phyloP scores from a whole-genome alignment of 2,113 vertebrate genomes.

The Excalfactoria chinensis region DNA sequence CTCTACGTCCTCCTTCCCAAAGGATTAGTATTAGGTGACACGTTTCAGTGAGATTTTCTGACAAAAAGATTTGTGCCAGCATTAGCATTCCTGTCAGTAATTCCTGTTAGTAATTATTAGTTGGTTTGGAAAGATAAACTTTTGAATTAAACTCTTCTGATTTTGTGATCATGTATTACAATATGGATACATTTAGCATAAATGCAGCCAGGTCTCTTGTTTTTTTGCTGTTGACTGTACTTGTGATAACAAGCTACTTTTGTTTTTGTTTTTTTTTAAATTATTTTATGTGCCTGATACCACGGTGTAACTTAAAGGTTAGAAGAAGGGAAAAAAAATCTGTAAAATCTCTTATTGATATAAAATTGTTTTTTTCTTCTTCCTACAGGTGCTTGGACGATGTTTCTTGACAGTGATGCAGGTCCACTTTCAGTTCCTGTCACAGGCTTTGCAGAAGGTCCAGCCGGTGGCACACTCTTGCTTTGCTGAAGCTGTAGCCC shows the following conservation, averaged over 20 bases:
- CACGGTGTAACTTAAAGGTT: no score
- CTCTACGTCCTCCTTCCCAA: fast-evolving
- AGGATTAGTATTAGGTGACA: background rate
- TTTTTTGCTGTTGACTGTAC: background rate
- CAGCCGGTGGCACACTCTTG: constrained; percentile 96
- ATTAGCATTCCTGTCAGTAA: background rate
- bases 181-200: background rate
- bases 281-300: background rate
- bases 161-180: background rate
- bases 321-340: background rate
- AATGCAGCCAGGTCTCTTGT: background rate
- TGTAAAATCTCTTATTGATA: fast-evolving
- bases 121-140: background rate
- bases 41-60: fast-evolving
- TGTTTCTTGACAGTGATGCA: constrained; percentile 98
- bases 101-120: background rate
- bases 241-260: background rate
- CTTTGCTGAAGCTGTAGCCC: constrained; percentile 91
- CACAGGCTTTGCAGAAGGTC: constrained; percentile 95
- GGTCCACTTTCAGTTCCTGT: constrained; percentile 98
- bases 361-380: background rate
- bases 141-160: background rate
- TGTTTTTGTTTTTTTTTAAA: background rate
- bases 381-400: constrained; percentile 90
- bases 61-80: background rate